These are phyloP conservation scores for Syngnathus floridae DNA, from an alignment of 2,113 vertebrate species.

Conservation along the genomic window DNA sequence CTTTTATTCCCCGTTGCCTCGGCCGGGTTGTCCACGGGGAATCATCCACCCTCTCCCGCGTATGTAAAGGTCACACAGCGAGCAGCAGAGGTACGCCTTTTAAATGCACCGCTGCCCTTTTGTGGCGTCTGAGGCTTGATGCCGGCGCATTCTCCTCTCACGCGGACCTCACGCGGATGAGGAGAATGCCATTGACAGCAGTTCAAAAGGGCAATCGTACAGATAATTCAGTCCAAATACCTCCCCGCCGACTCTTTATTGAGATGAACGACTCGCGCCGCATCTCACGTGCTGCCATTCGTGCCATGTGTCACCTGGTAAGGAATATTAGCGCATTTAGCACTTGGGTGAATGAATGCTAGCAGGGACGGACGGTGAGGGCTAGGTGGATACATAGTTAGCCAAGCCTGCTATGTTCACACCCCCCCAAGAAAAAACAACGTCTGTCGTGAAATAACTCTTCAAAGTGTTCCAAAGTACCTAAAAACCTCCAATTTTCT, in stretches of 20 bases:
- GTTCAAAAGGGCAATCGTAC: slow-evolving; percentile 66
- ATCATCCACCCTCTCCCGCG: slow-evolving; percentile 55
- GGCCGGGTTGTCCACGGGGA: slow-evolving; percentile 59
- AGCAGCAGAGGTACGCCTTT: slow-evolving; percentile 62
- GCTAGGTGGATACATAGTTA: no score
- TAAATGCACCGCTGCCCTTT: slow-evolving; percentile 63
- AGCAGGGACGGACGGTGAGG: neutral
- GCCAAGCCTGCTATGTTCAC: no score
- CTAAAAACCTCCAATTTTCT: no score
- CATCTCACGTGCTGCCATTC: slow-evolving; percentile 55
- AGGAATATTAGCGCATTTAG: neutral
- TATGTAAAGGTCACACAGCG: slow-evolving; percentile 60
- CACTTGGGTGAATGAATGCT: neutral
- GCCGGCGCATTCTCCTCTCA: slow-evolving; percentile 67
- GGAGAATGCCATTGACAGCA: slow-evolving; percentile 65
- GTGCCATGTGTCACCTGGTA: slow-evolving; percentile 42
- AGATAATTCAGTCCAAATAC: slow-evolving; percentile 67
- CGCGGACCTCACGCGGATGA: slow-evolving; percentile 48
- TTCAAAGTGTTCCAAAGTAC: no score
- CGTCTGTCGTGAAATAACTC: no score
- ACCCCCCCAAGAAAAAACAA: no score
- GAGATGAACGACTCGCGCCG: slow-evolving; percentile 49
- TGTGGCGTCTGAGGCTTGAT: slow-evolving; percentile 54
- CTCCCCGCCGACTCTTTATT: slow-evolving; percentile 46
- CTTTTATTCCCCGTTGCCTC: slow-evolving; percentile 44